Percentiles rank a stretch among this genome's conserved stretches.
These are phyloP conservation scores for Apostichopus leukothele DNA, from an alignment of 53 echinoderm and acorn worm species.

Conservation along the genomic window DNA sequence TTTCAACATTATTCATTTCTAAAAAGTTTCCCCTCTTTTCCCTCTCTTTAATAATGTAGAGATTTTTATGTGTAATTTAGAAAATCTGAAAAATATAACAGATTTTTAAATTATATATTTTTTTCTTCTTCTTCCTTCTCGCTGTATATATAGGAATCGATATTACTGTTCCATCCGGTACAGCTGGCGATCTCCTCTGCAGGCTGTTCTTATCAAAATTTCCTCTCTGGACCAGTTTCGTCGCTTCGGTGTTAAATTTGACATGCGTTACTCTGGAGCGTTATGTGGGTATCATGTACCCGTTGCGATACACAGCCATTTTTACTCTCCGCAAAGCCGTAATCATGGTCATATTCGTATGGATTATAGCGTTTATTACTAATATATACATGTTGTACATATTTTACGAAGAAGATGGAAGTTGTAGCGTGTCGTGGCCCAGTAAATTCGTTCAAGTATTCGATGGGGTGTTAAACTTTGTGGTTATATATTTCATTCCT, in stretches of 20 bases:
- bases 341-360: constrained; percentile 65
- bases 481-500: constrained; percentile 85
- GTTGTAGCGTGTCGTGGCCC: constrained; percentile 66
- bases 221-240: constrained; percentile 91
- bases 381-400: constrained; percentile 89
- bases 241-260: constrained; percentile 82
- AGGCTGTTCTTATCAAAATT: constrained; percentile 91
- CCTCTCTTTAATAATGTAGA: too few relatives aligned
- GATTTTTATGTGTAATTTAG: too few relatives aligned
- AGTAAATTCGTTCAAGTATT: constrained; percentile 65
- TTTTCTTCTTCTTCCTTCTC: background rate
- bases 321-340: constrained; percentile 67
- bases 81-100: too few relatives aligned
- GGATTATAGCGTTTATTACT: constrained; percentile 64
- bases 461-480: constrained; percentile 73
- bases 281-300: constrained; percentile 85
- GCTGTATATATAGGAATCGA: constrained; percentile 60
- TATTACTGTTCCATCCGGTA: constrained; percentile 71
- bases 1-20: too few relatives aligned
- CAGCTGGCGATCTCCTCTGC: constrained; percentile 72
- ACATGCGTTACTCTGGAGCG: constrained; percentile 92
- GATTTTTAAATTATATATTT: too few relatives aligned
- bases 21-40: too few relatives aligned
- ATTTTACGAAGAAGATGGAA: constrained; percentile 51
- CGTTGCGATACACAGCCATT: constrained; percentile 71